A percentile compares a stretch with the other conserved stretches of the same genome.
phyloP scores from a whole-genome alignment of 2,888 invertebrate species.

The Phyllotreta cruciferae region DNA sequence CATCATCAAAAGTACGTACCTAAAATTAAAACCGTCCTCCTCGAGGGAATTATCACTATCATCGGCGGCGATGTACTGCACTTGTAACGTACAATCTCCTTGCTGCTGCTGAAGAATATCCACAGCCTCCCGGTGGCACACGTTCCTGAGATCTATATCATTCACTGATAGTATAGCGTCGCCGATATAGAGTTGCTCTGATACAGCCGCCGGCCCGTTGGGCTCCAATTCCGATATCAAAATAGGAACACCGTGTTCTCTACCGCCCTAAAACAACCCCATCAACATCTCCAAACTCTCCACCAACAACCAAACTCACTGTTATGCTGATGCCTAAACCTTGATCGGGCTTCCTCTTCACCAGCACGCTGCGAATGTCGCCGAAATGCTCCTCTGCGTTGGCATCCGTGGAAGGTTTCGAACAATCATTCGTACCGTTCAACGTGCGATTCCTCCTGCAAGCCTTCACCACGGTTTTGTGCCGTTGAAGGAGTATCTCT shows the following conservation, averaged over 20 bases:
- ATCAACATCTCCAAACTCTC: conserved; percentile 2
- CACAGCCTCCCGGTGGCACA: conserved; percentile 83
- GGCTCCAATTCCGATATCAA: conserved; percentile 82
- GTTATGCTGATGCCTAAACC: conserved; percentile 87
- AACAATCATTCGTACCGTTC: conserved; percentile 49
- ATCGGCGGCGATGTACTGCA: conserved; percentile 76
- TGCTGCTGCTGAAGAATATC: conserved; percentile 78
- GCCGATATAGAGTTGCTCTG: conserved; percentile 77
- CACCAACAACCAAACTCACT: conserved; percentile 59
- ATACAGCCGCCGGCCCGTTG: conserved; percentile 79
- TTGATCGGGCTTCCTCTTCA: conserved; percentile 76
- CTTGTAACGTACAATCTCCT: conserved; percentile 77
- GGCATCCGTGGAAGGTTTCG: conserved; percentile 51
- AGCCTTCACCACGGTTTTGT: conserved; percentile 79
- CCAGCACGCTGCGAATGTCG: conserved; percentile 69
- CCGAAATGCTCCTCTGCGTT: conserved; percentile 60
- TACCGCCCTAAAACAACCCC: conserved; percentile 70
- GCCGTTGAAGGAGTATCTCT: conserved; percentile 84
- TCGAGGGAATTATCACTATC: conserved; percentile 72
- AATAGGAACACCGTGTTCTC: conserved; percentile 87
- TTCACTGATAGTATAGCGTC: conserved; percentile 86
- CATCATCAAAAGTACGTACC: conserved; percentile 51
- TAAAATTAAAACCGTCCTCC: conserved; percentile 65
- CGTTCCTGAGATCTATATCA: conserved; percentile 77
- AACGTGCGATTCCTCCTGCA: conserved; percentile 64